Evolutionary conservation across 1,140 invertebrate species (phyloP).

Genomic region (Tetramorium alpestre): DNA sequence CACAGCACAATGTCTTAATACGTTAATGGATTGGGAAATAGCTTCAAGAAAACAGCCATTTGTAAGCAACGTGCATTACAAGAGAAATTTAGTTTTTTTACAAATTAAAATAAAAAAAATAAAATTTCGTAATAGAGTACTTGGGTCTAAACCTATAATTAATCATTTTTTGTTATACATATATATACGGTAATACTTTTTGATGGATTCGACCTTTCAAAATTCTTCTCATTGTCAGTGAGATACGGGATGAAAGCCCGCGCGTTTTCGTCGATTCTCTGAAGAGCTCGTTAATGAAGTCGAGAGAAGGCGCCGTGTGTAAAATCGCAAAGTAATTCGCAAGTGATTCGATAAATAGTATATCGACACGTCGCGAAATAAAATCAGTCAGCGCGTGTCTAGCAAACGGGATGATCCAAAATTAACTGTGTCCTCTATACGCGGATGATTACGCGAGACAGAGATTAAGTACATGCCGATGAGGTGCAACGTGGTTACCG

Average conservation of each 20-base stretch:
- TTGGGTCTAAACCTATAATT: not conserved
- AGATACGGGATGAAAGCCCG: not conserved
- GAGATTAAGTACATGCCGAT: slow-evolving; percentile 56
- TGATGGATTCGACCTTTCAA: not conserved
- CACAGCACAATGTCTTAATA: not conserved
- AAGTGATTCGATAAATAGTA: slow-evolving; percentile 3
- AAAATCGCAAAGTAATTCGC: slow-evolving; percentile 5
- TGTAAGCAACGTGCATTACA: not conserved
- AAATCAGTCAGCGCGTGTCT: slow-evolving; percentile 18
- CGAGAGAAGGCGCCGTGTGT: not conserved
- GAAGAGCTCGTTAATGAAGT: not conserved
- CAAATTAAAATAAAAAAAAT: not conserved
- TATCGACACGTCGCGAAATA: slow-evolving; percentile 18
- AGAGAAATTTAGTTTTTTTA: not conserved
- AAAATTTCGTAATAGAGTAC: not conserved
- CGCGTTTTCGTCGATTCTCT: not conserved
- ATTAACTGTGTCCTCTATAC: slow-evolving; percentile 10
- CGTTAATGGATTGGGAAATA: not conserved
- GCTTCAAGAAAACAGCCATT: not conserved
- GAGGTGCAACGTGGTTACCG: slow-evolving; percentile 20
- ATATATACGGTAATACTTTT: not conserved
- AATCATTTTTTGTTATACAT: not conserved
- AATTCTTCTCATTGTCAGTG: not conserved
- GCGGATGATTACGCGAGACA: slow-evolving; percentile 37
- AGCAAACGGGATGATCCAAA: slow-evolving; percentile 42